Evolutionary conservation across 2,888 invertebrate species (phyloP).

Genomic region (Oeneis ivallda): DNA sequence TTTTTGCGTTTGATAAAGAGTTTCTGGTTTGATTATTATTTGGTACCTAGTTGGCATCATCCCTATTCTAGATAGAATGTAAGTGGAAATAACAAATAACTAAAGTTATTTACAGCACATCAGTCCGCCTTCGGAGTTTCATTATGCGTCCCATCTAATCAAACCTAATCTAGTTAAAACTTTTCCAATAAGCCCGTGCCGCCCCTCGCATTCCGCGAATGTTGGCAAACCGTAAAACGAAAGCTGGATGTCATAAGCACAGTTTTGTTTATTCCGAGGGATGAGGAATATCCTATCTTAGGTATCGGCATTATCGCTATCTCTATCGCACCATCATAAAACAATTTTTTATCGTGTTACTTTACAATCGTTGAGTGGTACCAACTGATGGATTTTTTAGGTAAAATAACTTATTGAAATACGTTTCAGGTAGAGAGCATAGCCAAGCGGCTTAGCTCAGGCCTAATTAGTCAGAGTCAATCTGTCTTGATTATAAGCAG

Average conservation of each 20-base stretch:
- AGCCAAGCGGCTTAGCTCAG: too few relatives aligned
- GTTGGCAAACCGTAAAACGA: slow-evolving; percentile 46
- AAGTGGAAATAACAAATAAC: slow-evolving; percentile 45
- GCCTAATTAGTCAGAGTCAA: too few relatives aligned
- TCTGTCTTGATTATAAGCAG: too few relatives aligned
- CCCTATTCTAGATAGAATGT: background rate
- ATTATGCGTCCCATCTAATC: slow-evolving; percentile 56
- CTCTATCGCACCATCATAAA: background rate
- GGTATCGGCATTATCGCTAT: background rate
- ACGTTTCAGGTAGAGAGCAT: too few relatives aligned
- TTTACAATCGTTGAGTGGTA: slow-evolving; percentile 6
- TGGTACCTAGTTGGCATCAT: too few relatives aligned
- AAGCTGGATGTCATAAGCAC: slow-evolving; percentile 39
- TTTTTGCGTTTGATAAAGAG: too few relatives aligned
- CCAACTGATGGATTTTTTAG: too few relatives aligned
- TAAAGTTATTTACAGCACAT: slow-evolving; percentile 63
- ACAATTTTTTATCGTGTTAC: background rate
- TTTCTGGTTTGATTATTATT: too few relatives aligned
- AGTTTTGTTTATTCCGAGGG: slow-evolving; percentile 32
- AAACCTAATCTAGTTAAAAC: slow-evolving; percentile 76
- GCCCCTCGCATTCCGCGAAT: slow-evolving; percentile 61
- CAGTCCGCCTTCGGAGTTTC: slow-evolving; percentile 47
- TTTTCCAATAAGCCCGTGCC: slow-evolving; percentile 71
- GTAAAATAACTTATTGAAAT: too few relatives aligned
- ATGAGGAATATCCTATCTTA: background rate